Evolutionary conservation across 2,888 invertebrate species (phyloP).

Genomic region (Coenonympha arcania): DNA sequence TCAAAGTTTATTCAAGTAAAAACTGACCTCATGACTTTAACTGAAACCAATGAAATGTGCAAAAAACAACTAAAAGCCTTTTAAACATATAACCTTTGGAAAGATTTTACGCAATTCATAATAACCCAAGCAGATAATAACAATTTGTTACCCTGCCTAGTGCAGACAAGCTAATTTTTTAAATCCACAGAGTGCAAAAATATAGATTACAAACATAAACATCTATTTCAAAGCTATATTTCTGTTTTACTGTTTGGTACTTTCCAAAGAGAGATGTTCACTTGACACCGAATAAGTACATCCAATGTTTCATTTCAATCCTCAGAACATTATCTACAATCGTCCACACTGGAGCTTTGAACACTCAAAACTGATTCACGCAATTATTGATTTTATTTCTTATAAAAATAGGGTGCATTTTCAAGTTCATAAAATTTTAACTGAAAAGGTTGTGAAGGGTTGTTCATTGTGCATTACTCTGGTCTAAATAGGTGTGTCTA

Average conservation of each 20-base stretch:
- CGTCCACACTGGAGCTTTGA: background rate
- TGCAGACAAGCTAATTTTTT: constrained; percentile 5
- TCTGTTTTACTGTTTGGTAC: constrained; percentile 22
- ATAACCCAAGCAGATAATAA: background rate
- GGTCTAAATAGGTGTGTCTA: constrained; percentile 33
- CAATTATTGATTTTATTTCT: background rate
- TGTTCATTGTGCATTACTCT: constrained; percentile 21
- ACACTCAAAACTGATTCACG: background rate
- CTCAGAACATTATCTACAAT: constrained; percentile 14
- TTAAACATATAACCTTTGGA: too few relatives aligned
- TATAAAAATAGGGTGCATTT: background rate
- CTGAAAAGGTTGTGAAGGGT: background rate
- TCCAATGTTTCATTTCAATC: constrained; percentile 30
- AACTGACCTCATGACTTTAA: too few relatives aligned
- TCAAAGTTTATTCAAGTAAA: too few relatives aligned
- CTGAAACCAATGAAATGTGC: too few relatives aligned
- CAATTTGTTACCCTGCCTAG: background rate
- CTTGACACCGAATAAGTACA: constrained; percentile 26
- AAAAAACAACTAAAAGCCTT: background rate
- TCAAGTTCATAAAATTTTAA: background rate
- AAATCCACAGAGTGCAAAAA: constrained; percentile 7
- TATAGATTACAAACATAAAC: constrained; percentile 18
- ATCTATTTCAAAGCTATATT: constrained; percentile 20
- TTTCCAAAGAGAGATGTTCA: constrained; percentile 25
- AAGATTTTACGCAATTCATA: background rate